A percentile compares a stretch with the other conserved stretches of the same genome.
phyloP scores from a whole-genome alignment of 1,140 invertebrate species.

The Listronotus bonariensis region DNA sequence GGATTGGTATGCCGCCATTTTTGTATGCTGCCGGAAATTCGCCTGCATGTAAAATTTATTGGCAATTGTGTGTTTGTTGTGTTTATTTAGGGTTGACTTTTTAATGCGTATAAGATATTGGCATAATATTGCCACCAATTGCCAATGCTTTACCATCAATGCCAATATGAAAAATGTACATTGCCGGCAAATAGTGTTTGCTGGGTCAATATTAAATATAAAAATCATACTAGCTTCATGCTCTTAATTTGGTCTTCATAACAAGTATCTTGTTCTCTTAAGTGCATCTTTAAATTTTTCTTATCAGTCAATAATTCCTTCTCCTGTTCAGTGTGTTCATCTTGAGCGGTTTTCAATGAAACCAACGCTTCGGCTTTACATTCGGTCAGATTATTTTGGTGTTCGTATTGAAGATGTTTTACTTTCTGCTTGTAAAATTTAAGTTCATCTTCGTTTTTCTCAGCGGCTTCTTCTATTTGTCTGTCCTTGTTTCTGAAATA shows the following conservation, averaged over 20 bases:
- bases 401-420: slow-evolving; percentile 90
- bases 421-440: slow-evolving; percentile 92
- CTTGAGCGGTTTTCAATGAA: slow-evolving; percentile 73
- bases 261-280: slow-evolving; percentile 73
- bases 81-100: no score
- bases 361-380: slow-evolving; percentile 78
- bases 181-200: no score
- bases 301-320: slow-evolving; percentile 79
- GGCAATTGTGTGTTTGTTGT: no score
- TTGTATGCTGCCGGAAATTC: no score
- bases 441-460: slow-evolving; percentile 84
- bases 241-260: slow-evolving; percentile 69
- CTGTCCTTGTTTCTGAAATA: slow-evolving; percentile 75
- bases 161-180: no score
- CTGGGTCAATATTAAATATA: no score
- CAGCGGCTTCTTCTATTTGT: slow-evolving; percentile 84
- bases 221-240: slow-evolving; percentile 63
- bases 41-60: no score
- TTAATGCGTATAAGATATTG: no score
- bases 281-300: slow-evolving; percentile 70
- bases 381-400: slow-evolving; percentile 81
- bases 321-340: slow-evolving; percentile 76
- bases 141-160: no score
- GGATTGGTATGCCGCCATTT: no score
- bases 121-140: no score